Evolutionary conservation across 2,888 invertebrate species (phyloP).

Genomic region (Serrognathus titanus): DNA sequence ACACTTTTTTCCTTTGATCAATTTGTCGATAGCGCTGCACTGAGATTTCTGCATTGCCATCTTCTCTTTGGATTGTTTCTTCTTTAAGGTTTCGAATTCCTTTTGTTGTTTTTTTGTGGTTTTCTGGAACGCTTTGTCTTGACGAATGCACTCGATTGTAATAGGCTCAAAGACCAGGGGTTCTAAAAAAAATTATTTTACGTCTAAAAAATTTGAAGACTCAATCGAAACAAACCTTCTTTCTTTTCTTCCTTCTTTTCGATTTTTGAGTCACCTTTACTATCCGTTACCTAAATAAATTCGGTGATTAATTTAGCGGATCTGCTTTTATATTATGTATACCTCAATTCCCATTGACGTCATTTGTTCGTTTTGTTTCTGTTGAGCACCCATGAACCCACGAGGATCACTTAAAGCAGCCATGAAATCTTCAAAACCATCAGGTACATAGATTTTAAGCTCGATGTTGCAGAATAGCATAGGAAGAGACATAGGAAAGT

Average conservation of each 20-base stretch:
- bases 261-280: conserved; percentile 55
- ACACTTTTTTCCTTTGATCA: conserved; percentile 91
- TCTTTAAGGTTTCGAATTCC: conserved; percentile 86
- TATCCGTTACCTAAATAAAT: conserved; percentile 36
- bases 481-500: conserved; percentile 97
- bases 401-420: conserved; percentile 94
- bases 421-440: conserved; percentile 98
- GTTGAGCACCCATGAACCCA: conserved; percentile 83
- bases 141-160: conserved; percentile 79
- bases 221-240: conserved; percentile 53
- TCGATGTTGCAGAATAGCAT: conserved; percentile 99
- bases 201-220: not conserved
- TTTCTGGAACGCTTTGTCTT: conserved; percentile 90
- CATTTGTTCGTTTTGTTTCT: conserved; percentile 87
- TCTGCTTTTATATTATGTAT: not conserved
- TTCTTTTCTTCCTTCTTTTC: conserved; percentile 67
- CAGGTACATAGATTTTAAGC: conserved; percentile 98
- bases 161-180: conserved; percentile 86
- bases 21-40: conserved; percentile 86
- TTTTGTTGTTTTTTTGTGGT: conserved; percentile 94
- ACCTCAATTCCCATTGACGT: conserved; percentile 90
- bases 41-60: conserved; percentile 86
- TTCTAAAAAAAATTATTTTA: conserved; percentile 45
- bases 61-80: conserved; percentile 91
- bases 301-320: not conserved